A percentile compares a stretch with the other conserved stretches of the same genome.
Conservation (phyloP, 1,140 invertebrate species). For the Panulirus ornatus region DNA sequence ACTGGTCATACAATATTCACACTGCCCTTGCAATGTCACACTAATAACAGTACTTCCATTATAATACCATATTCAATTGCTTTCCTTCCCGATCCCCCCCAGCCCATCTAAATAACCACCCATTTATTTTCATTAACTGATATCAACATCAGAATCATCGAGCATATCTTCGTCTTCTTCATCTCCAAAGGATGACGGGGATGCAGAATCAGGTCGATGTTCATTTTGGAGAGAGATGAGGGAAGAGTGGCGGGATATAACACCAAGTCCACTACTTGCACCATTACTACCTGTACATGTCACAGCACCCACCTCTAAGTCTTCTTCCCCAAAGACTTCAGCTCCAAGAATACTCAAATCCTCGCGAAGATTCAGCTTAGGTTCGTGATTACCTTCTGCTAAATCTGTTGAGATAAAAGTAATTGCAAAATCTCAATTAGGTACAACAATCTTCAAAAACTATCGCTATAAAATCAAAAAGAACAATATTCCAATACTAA, state of each 20-base stretch:
- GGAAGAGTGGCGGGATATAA: conserved; percentile 64
- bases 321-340: conserved; percentile 48
- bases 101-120: conserved; percentile 1
- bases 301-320: conserved; percentile 56
- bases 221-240: conserved; percentile 65
- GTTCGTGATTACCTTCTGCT: conserved; percentile 64
- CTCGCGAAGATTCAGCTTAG: conserved; percentile 62
- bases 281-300: conserved; percentile 37
- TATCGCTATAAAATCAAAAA: no score
- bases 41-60: conserved; percentile 22
- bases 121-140: conserved; percentile 46
- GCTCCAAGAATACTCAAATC: conserved; percentile 43
- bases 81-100: background rate
- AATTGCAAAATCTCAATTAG: no score
- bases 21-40: conserved; percentile 9
- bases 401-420: conserved; percentile 46
- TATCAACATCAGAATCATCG: conserved; percentile 66
- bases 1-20: conserved; percentile 7
- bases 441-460: no score
- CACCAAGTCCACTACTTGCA: conserved; percentile 35
- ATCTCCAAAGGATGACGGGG: conserved; percentile 66
- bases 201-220: conserved; percentile 62
- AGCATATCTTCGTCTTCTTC: conserved; percentile 67
- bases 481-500: no score
- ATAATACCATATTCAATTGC: background rate